Evolutionary conservation across 2,797 vertebrate species (phyloP), one percentile per base, ranked within the genome.

Genomic region (Hozukius guyotensis): DNA sequence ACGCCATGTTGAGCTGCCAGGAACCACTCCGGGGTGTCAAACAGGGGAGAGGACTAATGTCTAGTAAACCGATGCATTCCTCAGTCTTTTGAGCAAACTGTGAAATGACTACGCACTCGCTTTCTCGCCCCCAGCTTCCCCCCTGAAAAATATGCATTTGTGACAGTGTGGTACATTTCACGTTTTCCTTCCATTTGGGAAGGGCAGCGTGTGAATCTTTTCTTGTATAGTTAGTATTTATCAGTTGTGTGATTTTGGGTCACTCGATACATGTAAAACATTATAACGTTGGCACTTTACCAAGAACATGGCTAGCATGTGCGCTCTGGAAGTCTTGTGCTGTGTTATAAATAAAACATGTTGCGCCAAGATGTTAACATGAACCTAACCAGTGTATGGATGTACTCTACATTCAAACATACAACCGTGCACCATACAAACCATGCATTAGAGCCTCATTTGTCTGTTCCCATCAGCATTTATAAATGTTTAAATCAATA

Each of bases 121-220:
- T 88, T 82, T 89, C 91, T 84, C 83, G 68, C 90, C 86, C 88
- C 76, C 73, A 55, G 87, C 82, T 89, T 91, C 88, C 82, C 77
- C 82, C 52, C 73, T 87, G 85, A 91, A 92, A 94, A 92, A 94
- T 94, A 94, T 90, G 88, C 91, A 81, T 91, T 94, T 94, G 91
- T 95, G 92, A 93, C 93, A 88, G 89, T 90, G 94, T 95, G 95
- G 92, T 88, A 95, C 89, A 95, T 96, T 96, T 96, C 94, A 93
- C 95, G 66, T 91, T 94, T 90, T 92, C 87, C 88, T 90, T 79
- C 91, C 71, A 91, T 86, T 80, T 91, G 84, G 86, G 77, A 80
- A 68, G 70, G 78, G 80, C 67, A 70, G 71, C 53, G 80, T 92
- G 90, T 86, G 77, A 87, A 87, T 81, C 79, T 87, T 83, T 91